Evolutionary conservation across 2,797 vertebrate genomes (phyloP), one percentile per base, ranked within the genome.

Genomic region (Eulemur coronatus): DNA sequence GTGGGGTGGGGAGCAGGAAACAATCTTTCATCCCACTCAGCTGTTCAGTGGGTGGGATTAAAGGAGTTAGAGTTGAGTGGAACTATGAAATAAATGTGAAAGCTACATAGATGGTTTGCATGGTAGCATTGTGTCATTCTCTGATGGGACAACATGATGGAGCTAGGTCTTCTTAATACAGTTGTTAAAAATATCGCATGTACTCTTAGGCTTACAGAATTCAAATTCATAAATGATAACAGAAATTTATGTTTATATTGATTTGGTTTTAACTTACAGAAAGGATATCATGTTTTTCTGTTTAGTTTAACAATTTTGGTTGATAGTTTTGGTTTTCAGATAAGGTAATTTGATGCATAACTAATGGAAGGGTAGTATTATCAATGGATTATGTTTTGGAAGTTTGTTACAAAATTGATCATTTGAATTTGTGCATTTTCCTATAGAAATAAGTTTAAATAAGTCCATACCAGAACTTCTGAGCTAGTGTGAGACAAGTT

Each of bases 21-120:
- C 93, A 33, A 0, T 52, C 91, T 88, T 87, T 79, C 92, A 57
- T 95, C 84, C 88, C 78, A 75, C 89, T 61, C 95, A 96, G 88
- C 96, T 96, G 93, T 88, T 88, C 38, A 22, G 75, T 57, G 95
- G 96, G 38, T 70, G 93, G 80, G 43, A 89, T 85, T 43, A 26
- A 82, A 55, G 84, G 72, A 76, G 52, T 43, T 50, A 28, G 24
- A 17, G 5, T 84, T 81, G 85, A 88, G 79, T 30, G 76, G 59
- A 33, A 28, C 84, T 70, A 0, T 88, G 67, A 81, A 92, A 67
- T 65, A 86, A 84, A 26, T 63, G 46, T 93, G 72, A 50, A 84
- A 20, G 52, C 63, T 28, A 11, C 55, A 0, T 65, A 13, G 75
- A 14, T 63, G 35, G 57, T 73, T 61, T 84, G 15, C 48, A 2